Conservation (phyloP, 2,797 vertebrate genomes). For the Streptopelia turtur region DNA sequence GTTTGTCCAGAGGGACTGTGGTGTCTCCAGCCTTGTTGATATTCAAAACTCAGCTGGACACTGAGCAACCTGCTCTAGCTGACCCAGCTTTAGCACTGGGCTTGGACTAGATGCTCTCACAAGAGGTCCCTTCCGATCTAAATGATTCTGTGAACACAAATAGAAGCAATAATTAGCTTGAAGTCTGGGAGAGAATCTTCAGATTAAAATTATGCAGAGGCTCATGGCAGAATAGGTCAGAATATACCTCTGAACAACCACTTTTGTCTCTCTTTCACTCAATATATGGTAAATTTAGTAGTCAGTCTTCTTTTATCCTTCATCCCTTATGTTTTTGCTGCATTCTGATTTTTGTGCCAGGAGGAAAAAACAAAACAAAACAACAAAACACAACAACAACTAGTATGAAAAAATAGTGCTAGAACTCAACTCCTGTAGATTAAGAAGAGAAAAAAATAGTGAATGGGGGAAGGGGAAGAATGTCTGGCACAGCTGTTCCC, state of each 20-base stretch:
- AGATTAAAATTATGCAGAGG: neutral
- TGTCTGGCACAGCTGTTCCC: slow-evolving; percentile 14
- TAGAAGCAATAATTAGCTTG: neutral
- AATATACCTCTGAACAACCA: neutral
- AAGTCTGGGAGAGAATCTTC: neutral
- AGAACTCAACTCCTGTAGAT: slow-evolving; percentile 2
- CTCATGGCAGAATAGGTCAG: neutral
- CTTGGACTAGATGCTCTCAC: neutral
- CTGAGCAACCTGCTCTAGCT: neutral
- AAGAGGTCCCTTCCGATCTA: neutral
- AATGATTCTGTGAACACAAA: neutral
- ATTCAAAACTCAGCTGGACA: neutral
- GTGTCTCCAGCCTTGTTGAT: neutral
- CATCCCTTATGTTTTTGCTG: slow-evolving; percentile 59
- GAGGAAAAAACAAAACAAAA: neutral
- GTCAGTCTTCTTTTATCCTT: slow-evolving; percentile 65
- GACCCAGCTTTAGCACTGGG: neutral
- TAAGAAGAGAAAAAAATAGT: neutral
- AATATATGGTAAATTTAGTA: slow-evolving; percentile 54
- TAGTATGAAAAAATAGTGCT: slow-evolving; percentile 7
- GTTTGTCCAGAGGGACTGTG: neutral
- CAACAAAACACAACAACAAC: neutral
- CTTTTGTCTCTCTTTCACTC: neutral
- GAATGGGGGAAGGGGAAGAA: neutral
- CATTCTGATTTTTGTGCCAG: slow-evolving; percentile 45